Conservation (phyloP, 2,888 invertebrate genomes). For the Lissocephala sabroskyi region DNA sequence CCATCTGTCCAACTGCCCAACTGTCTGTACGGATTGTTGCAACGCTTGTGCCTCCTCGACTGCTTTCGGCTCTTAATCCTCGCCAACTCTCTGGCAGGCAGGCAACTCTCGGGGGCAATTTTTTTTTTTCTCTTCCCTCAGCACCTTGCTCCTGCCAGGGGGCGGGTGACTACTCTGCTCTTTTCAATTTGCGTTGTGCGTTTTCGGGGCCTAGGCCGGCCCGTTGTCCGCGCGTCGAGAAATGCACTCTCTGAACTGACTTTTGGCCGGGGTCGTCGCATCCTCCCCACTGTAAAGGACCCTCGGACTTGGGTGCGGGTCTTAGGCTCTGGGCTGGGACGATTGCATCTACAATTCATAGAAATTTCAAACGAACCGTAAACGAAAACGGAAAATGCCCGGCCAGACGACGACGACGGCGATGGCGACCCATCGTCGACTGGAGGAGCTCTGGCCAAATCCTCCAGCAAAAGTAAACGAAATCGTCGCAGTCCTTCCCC, state of each 20-base stretch:
- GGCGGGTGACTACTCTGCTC: conserved; percentile 4
- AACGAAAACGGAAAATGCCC: conserved; percentile 65
- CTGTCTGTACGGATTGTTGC: too few species aligned
- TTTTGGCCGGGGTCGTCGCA: conserved; percentile 15
- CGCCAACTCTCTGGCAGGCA: conserved; percentile 33
- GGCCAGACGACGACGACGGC: conserved; percentile 3
- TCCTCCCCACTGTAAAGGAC: conserved; percentile 12
- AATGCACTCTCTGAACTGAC: conserved; percentile 55
- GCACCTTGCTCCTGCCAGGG: background rate
- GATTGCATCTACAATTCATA: conserved; percentile 71
- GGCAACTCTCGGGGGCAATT: too few species aligned
- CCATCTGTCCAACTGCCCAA: background rate
- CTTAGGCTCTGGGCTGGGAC: conserved; percentile 58
- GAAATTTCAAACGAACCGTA: conserved; percentile 67
- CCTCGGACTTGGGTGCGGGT: conserved; percentile 1
- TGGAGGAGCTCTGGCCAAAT: background rate
- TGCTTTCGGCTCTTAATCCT: conserved; percentile 40
- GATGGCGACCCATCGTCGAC: background rate
- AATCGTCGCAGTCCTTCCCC: background rate
- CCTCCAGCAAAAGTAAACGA: background rate
- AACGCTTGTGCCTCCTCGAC: too few species aligned
- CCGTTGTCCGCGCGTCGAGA: conserved; percentile 50
- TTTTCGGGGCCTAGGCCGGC: conserved; percentile 2
- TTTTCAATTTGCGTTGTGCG: conserved; percentile 32
- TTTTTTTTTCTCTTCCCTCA: conserved; percentile 4